These are phyloP conservation scores for Ceratotherium simum DNA, from an alignment of 2,113 vertebrate genomes.

Conservation along the genomic window DNA sequence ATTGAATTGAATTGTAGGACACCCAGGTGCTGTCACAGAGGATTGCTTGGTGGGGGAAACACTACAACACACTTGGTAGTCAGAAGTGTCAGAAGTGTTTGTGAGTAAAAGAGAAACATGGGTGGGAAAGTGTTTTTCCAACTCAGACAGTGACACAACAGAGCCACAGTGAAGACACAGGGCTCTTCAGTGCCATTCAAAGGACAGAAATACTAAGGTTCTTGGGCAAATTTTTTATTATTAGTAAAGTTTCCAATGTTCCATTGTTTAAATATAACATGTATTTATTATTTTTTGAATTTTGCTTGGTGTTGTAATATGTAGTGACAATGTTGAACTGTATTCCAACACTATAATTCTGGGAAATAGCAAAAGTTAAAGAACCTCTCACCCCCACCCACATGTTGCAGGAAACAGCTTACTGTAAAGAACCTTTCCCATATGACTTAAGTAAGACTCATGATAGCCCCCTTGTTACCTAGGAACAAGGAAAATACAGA, in stretches of 20 bases:
- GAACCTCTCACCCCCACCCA: not conserved
- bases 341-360: not conserved
- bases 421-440: not conserved
- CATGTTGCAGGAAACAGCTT: not conserved
- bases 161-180: not conserved
- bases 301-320: not conserved
- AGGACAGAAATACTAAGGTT: not conserved
- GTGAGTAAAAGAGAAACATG: not conserved
- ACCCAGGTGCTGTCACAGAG: not conserved
- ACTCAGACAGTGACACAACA: not conserved
- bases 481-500: not conserved
- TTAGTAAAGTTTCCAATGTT: not conserved
- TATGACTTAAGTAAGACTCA: not conserved
- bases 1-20: not conserved
- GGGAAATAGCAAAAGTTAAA: not conserved
- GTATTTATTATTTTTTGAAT: not conserved
- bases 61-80: not conserved
- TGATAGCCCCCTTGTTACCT: not conserved
- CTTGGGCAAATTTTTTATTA: not conserved
- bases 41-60: not conserved
- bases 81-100: not conserved
- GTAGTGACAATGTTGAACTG: not conserved
- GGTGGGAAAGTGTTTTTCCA: not conserved
- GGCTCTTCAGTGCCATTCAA: not conserved
- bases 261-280: not conserved